Conservation (phyloP, 2,888 invertebrate genomes). For the Ashinkailepas kermadecensis region DNA sequence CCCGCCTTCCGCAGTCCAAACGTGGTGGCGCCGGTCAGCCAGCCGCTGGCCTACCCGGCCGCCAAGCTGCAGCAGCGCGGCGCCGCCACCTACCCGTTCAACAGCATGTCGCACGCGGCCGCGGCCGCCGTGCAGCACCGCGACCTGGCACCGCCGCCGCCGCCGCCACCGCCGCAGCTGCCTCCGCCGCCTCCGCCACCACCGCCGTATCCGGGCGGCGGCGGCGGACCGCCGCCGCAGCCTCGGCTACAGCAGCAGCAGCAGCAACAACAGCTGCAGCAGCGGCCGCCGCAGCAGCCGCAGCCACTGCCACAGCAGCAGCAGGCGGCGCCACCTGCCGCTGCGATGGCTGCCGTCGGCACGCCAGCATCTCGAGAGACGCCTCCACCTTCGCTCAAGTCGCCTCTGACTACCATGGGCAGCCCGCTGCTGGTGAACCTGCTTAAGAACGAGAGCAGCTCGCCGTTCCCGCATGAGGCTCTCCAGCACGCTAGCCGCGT, state of each 20-base stretch:
- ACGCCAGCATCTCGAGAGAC: constrained; percentile 36
- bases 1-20: constrained; percentile 55
- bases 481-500: constrained; percentile 26
- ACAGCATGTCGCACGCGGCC: constrained; percentile 79
- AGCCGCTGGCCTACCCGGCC: constrained; percentile 50
- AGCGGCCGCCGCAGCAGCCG: constrained; percentile 6
- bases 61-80: constrained; percentile 46
- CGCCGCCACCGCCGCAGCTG: not conserved
- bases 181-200: not conserved
- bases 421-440: constrained; percentile 86
- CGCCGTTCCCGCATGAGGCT: constrained; percentile 24
- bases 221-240: constrained; percentile 35
- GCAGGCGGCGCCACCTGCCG: constrained; percentile 20
- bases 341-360: constrained; percentile 32
- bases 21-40: constrained; percentile 77
- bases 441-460: constrained; percentile 65
- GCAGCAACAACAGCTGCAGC: constrained; percentile 8
- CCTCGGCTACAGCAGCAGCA: constrained; percentile 35
- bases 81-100: constrained; percentile 63
- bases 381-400: constrained; percentile 39
- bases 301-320: constrained; percentile 23
- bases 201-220: constrained; percentile 16
- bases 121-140: constrained; percentile 68
- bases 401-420: constrained; percentile 58
- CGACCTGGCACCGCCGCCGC: constrained; percentile 40